These are phyloP conservation scores for Phyllotreta striolata DNA, from an alignment of 2,888 invertebrate genomes.

Conservation along the genomic window DNA sequence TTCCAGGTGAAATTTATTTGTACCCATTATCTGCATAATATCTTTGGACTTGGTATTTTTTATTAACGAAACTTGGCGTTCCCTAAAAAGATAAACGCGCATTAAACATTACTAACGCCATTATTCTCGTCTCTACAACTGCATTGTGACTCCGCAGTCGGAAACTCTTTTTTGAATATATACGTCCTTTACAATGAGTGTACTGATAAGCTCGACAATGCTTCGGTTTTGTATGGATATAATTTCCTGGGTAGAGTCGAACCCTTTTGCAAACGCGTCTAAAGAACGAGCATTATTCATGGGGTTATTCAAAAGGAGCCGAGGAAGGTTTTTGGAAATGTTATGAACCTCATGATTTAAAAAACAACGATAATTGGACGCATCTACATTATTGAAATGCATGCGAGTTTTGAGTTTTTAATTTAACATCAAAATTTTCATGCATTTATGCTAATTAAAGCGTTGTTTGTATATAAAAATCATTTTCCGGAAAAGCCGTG, in stretches of 20 bases:
- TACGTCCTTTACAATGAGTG: constrained; percentile 26
- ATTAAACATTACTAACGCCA: constrained; percentile 26
- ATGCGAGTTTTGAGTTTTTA: too few species aligned
- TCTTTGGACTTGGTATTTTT: constrained; percentile 2
- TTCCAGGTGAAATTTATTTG: too few species aligned
- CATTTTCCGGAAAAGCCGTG: too few species aligned
- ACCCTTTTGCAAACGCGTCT: constrained; percentile 28
- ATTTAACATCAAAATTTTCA: too few species aligned
- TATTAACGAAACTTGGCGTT: constrained; percentile 17
- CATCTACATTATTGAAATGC: too few species aligned
- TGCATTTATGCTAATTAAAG: too few species aligned
- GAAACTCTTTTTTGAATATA: constrained; percentile 29
- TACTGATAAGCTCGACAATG: constrained; percentile 31
- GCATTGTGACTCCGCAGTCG: constrained; percentile 24
- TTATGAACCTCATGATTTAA: too few species aligned
- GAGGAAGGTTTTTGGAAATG: constrained; percentile 8
- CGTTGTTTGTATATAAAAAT: too few species aligned
- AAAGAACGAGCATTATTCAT: constrained; percentile 27
- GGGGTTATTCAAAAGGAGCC: constrained; percentile 23
- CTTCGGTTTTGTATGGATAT: constrained; percentile 33
- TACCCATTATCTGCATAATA: background rate
- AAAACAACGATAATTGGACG: too few species aligned
- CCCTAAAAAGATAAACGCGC: constrained; percentile 19
- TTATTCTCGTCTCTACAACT: constrained; percentile 26
- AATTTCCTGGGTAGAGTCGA: constrained; percentile 30